A percentile compares a stretch with the other conserved stretches of the same genome.
Conservation (phyloP, 2,888 invertebrate genomes). For the Danaus chrysippus region DNA sequence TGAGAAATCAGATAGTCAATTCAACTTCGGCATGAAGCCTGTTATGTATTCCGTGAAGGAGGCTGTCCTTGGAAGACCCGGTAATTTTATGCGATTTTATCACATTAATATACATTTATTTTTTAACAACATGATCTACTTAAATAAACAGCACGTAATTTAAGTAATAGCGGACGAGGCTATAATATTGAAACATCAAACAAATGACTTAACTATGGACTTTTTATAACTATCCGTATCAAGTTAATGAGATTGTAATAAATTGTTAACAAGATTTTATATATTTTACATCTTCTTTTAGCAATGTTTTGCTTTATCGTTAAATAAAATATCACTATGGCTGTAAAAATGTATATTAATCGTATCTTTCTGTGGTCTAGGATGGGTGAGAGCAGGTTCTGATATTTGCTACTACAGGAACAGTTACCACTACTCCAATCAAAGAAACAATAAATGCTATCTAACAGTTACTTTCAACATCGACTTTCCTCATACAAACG, state of each 20-base stretch:
- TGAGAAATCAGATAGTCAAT: slow-evolving; percentile 91
- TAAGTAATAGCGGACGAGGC: no score
- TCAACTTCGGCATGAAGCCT: slow-evolving; percentile 94
- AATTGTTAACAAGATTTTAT: no score
- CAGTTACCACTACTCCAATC: slow-evolving; percentile 80
- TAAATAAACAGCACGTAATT: no score
- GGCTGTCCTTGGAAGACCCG: slow-evolving; percentile 76
- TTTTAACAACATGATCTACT: no score
- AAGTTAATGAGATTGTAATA: no score
- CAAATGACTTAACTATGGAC: no score
- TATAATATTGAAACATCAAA: no score
- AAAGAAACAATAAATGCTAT: slow-evolving; percentile 80
- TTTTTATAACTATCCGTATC: not conserved
- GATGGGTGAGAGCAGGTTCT: slow-evolving; percentile 86
- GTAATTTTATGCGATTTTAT: slow-evolving; percentile 41
- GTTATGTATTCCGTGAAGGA: slow-evolving; percentile 90
- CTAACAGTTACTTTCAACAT: slow-evolving; percentile 89
- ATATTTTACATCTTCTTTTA: no score
- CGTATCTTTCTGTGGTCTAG: slow-evolving; percentile 36
- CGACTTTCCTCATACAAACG: slow-evolving; percentile 85
- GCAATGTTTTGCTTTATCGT: no score
- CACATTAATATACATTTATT: not conserved
- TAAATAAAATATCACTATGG: no score
- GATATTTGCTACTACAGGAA: slow-evolving; percentile 92
- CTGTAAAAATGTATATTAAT: slow-evolving; percentile 21